Base-by-base conservation (phyloP, 2,113 vertebrate species). In the Melozone crissalis region DNA sequence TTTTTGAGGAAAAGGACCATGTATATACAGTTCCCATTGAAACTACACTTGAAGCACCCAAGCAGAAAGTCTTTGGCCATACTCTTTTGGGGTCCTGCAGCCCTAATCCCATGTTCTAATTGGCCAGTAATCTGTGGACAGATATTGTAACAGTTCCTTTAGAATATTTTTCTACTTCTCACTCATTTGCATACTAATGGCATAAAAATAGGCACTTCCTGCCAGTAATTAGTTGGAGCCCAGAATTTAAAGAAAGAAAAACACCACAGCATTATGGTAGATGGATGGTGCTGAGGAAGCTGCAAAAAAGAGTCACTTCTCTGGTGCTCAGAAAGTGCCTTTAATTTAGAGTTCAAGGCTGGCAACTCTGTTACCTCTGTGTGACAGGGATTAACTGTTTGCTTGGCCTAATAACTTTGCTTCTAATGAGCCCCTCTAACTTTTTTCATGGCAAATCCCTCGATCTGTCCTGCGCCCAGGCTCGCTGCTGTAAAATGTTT, bases 101-200 rank as follows among this genome's bases (percentile, higher is more conserved):
- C 86, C 93, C 83, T 96, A 97, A 96, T 97, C 93, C 89, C 87
- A 94, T 94, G 91, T 97, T 96, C 94, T 97, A 97, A 97, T 97
- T 96, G 97, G 95, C 89, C 91, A 87, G 96, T 95, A 96, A 95
- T 96, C 95, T 97, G 89, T 90, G 92, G 94, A 97, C 93, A 96
- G 95, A 97, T 96, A 97, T 97, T 97, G 96, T 97, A 97, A 96
- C 95, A 96, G 96, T 97, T 97, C 97, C 96, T 97, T 97, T 96
- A 94, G 95, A 97, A 96, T 97, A 97, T 96, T 97, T 97, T 96
- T 97, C 95, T 95, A 75, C 96, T 97, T 97, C 90, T 95, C 76
- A 43, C 84, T 97, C 94, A 97, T 97, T 97, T 97, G 94, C 97
- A 97, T 97, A 94, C 94, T 97, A 97, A 97, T 97, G 95, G 95